phyloP scores from a whole-genome alignment of 2,113 vertebrate genomes.

The Eptesicus fuscus region DNA sequence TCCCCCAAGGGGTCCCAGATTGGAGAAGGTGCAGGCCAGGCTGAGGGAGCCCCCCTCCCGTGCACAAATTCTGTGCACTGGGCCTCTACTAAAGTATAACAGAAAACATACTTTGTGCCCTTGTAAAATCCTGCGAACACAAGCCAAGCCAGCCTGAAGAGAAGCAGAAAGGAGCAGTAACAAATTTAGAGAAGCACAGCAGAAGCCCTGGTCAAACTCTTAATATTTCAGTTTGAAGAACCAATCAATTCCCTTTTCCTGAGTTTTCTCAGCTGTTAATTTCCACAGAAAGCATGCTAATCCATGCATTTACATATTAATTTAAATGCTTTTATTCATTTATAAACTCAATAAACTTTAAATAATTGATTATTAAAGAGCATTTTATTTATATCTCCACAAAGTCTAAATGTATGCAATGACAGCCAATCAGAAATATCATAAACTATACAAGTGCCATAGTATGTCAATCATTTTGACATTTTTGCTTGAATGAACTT shows the following conservation, averaged over 20 bases:
- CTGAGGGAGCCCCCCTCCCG: too few species aligned
- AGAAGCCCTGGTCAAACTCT: background rate
- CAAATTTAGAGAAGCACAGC: background rate
- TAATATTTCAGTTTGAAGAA: background rate
- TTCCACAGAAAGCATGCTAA: background rate
- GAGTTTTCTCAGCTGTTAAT: background rate
- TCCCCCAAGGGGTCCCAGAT: too few species aligned
- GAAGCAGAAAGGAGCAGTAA: background rate
- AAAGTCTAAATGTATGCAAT: background rate
- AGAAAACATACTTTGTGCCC: background rate
- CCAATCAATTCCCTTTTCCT: background rate
- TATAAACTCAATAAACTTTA: background rate
- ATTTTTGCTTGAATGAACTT: background rate
- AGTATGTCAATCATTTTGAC: background rate
- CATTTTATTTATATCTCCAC: background rate
- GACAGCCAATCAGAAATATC: background rate
- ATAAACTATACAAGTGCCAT: background rate
- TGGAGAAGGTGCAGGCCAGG: too few species aligned
- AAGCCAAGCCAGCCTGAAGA: background rate
- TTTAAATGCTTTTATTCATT: background rate
- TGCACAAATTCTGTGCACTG: too few species aligned
- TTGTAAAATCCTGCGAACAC: background rate
- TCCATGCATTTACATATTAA: background rate
- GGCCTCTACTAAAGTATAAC: background rate
- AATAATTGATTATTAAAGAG: background rate